A percentile compares a stretch with the other conserved stretches of the same genome.
Conservation (phyloP, 2,888 invertebrate genomes). For the Tigriopus californicus region DNA sequence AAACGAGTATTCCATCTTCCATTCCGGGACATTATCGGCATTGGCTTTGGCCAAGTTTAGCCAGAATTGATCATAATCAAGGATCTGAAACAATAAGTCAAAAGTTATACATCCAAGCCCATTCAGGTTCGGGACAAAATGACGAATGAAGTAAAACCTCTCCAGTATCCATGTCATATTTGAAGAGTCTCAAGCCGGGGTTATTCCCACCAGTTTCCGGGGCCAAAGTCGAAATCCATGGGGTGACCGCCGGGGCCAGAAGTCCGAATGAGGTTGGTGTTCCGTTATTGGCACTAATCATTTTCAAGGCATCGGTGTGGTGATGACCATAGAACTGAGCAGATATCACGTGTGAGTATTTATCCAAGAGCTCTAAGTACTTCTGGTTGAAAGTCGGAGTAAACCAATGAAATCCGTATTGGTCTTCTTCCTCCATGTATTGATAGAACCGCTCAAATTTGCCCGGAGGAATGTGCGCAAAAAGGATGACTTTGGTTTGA, state of each 20-base stretch:
- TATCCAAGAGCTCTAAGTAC: slow-evolving; percentile 24
- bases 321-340: slow-evolving; percentile 27
- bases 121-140: background rate
- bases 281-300: slow-evolving; percentile 25
- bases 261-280: slow-evolving; percentile 63
- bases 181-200: slow-evolving; percentile 68
- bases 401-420: slow-evolving; percentile 25
- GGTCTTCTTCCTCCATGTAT: slow-evolving; percentile 2
- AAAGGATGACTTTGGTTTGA: background rate
- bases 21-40: background rate
- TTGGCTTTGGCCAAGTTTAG: background rate
- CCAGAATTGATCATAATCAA: background rate
- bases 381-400: slow-evolving; percentile 25
- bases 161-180: slow-evolving; percentile 68
- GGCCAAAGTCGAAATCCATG: slow-evolving; percentile 42
- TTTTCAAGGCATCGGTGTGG: slow-evolving; percentile 26
- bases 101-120: background rate
- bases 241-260: slow-evolving; percentile 73
- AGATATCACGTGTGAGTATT: slow-evolving; percentile 25
- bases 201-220: slow-evolving; percentile 41
- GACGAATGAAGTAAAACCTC: slow-evolving; percentile 37
- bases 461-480: slow-evolving; percentile 22
- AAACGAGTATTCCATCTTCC: slow-evolving; percentile 2
- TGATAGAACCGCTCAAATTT: slow-evolving; percentile 23
- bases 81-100: background rate